Percentiles rank a stretch among this genome's conserved stretches.
Evolutionary conservation across 2,888 invertebrate genomes (phyloP).

Genomic region (Sesamia inferens): DNA sequence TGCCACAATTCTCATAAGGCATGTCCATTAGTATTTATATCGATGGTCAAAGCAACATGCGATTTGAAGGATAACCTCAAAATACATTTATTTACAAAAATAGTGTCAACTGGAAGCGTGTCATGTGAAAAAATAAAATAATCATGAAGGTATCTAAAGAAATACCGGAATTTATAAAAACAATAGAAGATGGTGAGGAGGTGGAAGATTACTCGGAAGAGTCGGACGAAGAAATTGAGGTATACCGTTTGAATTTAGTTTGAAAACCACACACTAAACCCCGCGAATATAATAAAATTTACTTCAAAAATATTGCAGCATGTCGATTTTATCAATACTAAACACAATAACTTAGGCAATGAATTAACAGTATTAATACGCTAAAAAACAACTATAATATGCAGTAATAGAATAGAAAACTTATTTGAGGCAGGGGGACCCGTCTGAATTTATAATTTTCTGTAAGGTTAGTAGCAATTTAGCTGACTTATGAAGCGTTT

Average conservation of each 20-base stretch:
- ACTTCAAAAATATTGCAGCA: not conserved
- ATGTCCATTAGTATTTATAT: too few relatives aligned
- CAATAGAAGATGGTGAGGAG: slow-evolving; percentile 95
- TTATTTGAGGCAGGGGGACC: too few relatives aligned
- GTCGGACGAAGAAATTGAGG: slow-evolving; percentile 95
- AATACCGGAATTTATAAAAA: slow-evolving; percentile 92
- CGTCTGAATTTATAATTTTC: too few relatives aligned
- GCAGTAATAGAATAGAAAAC: too few relatives aligned
- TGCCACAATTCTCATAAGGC: too few relatives aligned
- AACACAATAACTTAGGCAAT: too few relatives aligned
- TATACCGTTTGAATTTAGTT: slow-evolving; percentile 73
- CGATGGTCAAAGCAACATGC: slow-evolving; percentile 63
- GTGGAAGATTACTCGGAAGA: slow-evolving; percentile 94
- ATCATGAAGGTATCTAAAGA: slow-evolving; percentile 75
- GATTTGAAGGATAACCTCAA: slow-evolving; percentile 77
- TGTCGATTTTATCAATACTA: not conserved
- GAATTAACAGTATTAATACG: not conserved
- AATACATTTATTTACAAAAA: slow-evolving; percentile 56
- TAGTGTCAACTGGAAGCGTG: slow-evolving; percentile 40
- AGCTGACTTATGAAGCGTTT: too few relatives aligned
- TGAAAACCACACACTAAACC: not conserved
- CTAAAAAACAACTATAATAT: not conserved
- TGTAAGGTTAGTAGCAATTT: too few relatives aligned
- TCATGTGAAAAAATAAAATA: slow-evolving; percentile 48
- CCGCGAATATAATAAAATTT: not conserved